A percentile compares a stretch with the other conserved stretches of the same genome.
Evolutionary conservation across 2,113 vertebrate species (phyloP).

Genomic region (Ahaetulla prasina): DNA sequence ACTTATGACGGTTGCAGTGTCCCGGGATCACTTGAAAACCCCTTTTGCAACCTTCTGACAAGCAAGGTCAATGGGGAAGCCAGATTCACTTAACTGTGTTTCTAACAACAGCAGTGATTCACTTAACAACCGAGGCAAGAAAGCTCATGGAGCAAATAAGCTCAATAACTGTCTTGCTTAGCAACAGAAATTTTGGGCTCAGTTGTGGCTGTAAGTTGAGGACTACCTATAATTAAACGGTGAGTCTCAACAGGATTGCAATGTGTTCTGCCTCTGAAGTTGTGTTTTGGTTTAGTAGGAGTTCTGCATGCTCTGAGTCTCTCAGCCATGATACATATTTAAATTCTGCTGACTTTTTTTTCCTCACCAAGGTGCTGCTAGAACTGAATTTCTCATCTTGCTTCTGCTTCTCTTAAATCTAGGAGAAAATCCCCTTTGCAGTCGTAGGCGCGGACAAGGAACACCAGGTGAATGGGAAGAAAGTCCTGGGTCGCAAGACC

Average conservation of each 20-base stretch:
- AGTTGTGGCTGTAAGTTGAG: no score
- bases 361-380: not conserved
- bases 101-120: no score
- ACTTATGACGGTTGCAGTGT: no score
- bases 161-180: no score
- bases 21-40: no score
- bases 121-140: no score
- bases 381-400: not conserved
- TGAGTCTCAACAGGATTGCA: not conserved
- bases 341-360: not conserved
- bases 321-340: accelerated
- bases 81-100: no score
- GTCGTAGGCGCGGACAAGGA: slow-evolving; percentile 93
- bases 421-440: slow-evolving; percentile 92
- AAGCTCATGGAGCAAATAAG: no score
- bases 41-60: no score
- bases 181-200: no score
- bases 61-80: no score
- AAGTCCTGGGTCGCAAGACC: slow-evolving; percentile 90
- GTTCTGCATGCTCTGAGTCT: not conserved
- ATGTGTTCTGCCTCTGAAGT: not conserved
- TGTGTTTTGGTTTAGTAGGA: not conserved
- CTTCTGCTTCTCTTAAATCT: not conserved
- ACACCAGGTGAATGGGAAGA: slow-evolving; percentile 88
- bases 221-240: not conserved